These are phyloP conservation scores for Hemiscyllium ocellatum DNA, from an alignment of 2,113 vertebrate genomes.

Conservation along the genomic window DNA sequence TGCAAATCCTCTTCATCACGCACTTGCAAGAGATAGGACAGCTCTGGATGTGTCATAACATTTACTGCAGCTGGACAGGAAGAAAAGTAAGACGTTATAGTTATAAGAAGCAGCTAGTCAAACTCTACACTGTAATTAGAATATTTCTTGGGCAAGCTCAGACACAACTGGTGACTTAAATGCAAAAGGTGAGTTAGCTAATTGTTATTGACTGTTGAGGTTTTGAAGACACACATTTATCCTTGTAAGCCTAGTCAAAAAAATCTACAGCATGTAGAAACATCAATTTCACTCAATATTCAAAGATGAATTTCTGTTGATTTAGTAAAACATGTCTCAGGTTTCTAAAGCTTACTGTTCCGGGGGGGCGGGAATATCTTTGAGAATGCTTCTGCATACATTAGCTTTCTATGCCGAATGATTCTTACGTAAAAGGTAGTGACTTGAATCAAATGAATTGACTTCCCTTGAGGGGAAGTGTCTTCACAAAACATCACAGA, in stretches of 20 bases:
- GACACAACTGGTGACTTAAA: slow-evolving; percentile 14
- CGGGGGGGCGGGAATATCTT: not conserved
- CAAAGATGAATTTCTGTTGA: not conserved
- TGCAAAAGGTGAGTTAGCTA: slow-evolving; percentile 1
- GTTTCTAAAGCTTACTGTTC: not conserved
- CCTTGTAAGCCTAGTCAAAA: not conserved
- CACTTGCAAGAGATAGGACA: slow-evolving; percentile 11
- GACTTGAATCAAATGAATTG: slow-evolving; percentile 9
- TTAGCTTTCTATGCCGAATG: not conserved
- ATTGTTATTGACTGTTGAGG: not conserved
- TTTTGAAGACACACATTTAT: not conserved
- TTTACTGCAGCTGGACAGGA: slow-evolving; percentile 48
- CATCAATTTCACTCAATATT: not conserved
- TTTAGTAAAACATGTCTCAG: not conserved
- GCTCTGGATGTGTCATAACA: not conserved
- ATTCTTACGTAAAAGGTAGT: not conserved
- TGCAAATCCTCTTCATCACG: slow-evolving; percentile 45
- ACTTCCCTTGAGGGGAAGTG: not conserved
- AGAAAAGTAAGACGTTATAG: not conserved
- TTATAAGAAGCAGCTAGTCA: not conserved
- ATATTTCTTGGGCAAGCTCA: slow-evolving; percentile 14
- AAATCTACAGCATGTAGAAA: not conserved
- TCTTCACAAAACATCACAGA: not conserved
- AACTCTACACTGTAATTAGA: not conserved
- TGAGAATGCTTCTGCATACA: not conserved